Evolutionary conservation across 2,888 invertebrate species (phyloP), one percentile per base, ranked within the genome.

Genomic region (Calameuta filiformis): DNA sequence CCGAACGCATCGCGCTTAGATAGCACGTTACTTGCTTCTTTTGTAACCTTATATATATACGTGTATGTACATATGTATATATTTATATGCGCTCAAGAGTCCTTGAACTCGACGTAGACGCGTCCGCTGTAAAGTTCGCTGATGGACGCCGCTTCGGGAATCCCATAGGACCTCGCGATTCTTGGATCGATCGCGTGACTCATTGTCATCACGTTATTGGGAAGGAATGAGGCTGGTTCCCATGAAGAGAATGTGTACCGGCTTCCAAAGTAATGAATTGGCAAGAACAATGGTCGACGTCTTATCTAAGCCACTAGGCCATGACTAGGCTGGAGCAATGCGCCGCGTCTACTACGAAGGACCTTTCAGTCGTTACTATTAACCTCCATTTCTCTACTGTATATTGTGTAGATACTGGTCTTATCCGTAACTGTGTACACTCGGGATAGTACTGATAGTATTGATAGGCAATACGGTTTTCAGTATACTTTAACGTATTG

Each of bases 201-300:
- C 56, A 40, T 23, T 40, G 56, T 23, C 23, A 23, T 56, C 23
- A 2, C 23, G 23, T 9, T 56, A 56, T 56, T 56, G 9, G 23
- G 23, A 56, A 37, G 37, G 2, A 56, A 56, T 23, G 6, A 31
- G 33, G 12, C 33, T 23, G 6, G 71, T 71, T 71, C 71, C 33
- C 33, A 71, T 31, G 23, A 6, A 34, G 71, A 31, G 71, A 71
- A 71, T 23, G 71, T 34, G 31, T 34, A 30, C 35, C 74, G 35
- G 12, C 74, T 35, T 71, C 23, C 74, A 35, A 74, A 35, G 74
- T 74, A 74, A 74, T 35, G 74, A 83, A 83, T 81, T 81, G 83
- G 82, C 81, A 83, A 73, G 76, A 78, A 74, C 37, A 68, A 73
- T 75, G 77, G 73, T 68, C 75, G 75, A 68, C 78, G 77, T 83